Percentiles rank a stretch among this genome's conserved stretches.
Evolutionary conservation across 2,888 invertebrate species (phyloP).

Genomic region (Hypomecis atomaria): DNA sequence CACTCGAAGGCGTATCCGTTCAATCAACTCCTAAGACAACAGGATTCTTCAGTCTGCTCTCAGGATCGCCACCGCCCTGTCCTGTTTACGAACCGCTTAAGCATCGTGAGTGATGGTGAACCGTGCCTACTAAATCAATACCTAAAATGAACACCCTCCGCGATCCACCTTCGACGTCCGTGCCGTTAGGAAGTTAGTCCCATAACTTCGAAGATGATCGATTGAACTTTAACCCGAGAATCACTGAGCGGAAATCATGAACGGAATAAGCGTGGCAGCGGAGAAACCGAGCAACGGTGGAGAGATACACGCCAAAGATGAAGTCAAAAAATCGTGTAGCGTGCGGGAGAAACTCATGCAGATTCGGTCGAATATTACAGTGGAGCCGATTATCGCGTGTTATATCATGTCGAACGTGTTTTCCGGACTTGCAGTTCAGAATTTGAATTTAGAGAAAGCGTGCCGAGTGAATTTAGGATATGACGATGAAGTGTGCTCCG

Average conservation of each 20-base stretch:
- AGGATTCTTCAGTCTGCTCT: conserved; percentile 69
- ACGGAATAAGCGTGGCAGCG: conserved; percentile 68
- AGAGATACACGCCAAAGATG: conserved; percentile 61
- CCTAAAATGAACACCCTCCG: conserved; percentile 45
- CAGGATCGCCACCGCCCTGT: conserved; percentile 57
- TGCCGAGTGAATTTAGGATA: conserved; percentile 92
- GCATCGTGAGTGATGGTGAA: conserved; percentile 48
- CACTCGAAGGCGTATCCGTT: conserved; percentile 81
- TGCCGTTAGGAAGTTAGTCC: conserved; percentile 40
- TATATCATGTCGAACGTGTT: conserved; percentile 88
- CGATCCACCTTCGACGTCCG: conserved; percentile 32
- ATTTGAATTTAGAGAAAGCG: conserved; percentile 93
- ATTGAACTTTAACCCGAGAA: conserved; percentile 53
- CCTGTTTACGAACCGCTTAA: conserved; percentile 44
- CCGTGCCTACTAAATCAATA: conserved; percentile 40
- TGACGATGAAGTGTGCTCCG: conserved; percentile 89
- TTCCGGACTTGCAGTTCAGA: conserved; percentile 92
- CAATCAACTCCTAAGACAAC: conserved; percentile 79
- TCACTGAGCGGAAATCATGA: conserved; percentile 65
- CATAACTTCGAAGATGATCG: conserved; percentile 57
- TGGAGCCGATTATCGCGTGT: conserved; percentile 88
- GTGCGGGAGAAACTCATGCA: conserved; percentile 76
- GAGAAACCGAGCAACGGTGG: conserved; percentile 66
- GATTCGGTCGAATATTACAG: conserved; percentile 86
- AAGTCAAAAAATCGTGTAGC: conserved; percentile 62